phyloP scores from a whole-genome alignment of 2,888 invertebrate species.

The Mesodorylaimus sp. region DNA sequence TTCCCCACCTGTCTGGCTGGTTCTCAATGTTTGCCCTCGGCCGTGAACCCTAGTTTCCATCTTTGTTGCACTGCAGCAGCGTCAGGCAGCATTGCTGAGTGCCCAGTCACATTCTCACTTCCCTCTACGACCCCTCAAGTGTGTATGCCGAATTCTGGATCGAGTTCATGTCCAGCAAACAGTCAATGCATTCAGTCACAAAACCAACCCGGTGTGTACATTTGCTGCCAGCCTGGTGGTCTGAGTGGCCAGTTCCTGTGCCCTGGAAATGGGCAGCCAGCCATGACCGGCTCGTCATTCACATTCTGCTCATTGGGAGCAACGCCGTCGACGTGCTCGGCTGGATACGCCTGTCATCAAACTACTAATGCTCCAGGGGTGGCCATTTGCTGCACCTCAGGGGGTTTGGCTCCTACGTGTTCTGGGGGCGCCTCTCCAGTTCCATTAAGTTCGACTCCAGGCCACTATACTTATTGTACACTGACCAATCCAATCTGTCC shows the following conservation, averaged over 20 bases:
- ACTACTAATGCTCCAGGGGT: background rate
- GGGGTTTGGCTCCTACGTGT: too few species aligned
- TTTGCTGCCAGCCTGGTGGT: slow-evolving; percentile 6
- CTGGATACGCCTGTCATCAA: slow-evolving; percentile 5
- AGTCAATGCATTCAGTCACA: background rate
- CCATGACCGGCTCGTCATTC: background rate
- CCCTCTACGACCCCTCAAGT: too few species aligned
- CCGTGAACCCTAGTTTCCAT: background rate
- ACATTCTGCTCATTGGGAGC: background rate
- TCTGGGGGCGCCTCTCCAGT: too few species aligned
- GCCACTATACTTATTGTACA: background rate
- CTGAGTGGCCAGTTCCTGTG: background rate
- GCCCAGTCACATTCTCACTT: too few species aligned
- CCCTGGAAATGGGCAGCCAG: background rate
- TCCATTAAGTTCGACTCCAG: too few species aligned
- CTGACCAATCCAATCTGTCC: background rate
- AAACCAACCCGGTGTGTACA: slow-evolving; percentile 7
- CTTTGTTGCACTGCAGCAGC: slow-evolving; percentile 4
- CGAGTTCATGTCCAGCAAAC: background rate
- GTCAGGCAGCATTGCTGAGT: too few species aligned
- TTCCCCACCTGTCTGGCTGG: background rate
- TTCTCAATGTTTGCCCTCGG: slow-evolving; percentile 1
- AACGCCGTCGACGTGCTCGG: background rate
- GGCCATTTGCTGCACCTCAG: background rate
- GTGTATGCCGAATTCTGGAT: too few species aligned